Conservation (phyloP, 2,888 invertebrate species). For the Cephus pulcher region DNA sequence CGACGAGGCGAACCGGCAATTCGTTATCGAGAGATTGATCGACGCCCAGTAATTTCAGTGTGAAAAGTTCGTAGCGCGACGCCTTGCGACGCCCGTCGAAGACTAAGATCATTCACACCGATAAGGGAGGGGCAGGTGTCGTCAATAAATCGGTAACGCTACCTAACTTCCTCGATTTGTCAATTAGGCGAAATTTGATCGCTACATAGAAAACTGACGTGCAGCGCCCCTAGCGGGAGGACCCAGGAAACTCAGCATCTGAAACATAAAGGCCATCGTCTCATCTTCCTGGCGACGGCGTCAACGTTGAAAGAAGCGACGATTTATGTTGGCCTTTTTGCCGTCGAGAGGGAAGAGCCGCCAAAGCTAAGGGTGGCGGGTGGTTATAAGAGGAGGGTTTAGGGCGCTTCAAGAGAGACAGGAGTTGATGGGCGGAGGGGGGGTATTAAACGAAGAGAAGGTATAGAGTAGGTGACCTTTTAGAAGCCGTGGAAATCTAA, state of each 20-base stretch:
- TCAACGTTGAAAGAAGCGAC: constrained; percentile 47
- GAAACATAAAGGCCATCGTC: constrained; percentile 36
- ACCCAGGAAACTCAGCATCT: too few species aligned
- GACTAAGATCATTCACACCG: too few species aligned
- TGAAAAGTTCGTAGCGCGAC: too few species aligned
- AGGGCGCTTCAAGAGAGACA: constrained; percentile 9
- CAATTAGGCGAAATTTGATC: background rate
- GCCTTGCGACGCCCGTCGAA: too few species aligned
- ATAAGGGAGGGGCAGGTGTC: too few species aligned
- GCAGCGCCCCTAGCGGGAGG: constrained; percentile 26
- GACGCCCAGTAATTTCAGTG: background rate
- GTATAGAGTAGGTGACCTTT: constrained; percentile 29
- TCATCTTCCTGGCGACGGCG: constrained; percentile 36
- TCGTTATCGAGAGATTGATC: background rate
- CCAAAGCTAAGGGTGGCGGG: background rate
- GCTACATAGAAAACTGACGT: background rate
- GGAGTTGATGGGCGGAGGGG: constrained; percentile 4
- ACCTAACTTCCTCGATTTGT: background rate
- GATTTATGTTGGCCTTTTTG: constrained; percentile 38
- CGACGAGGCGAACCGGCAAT: too few species aligned
- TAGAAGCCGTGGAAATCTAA: constrained; percentile 56
- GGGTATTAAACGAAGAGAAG: background rate
- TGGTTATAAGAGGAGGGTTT: constrained; percentile 21
- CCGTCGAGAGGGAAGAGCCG: constrained; percentile 6
- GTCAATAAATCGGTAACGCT: too few species aligned